These are phyloP conservation scores for Folsomia candida DNA, from an alignment of 2,888 invertebrate genomes.

Conservation along the genomic window DNA sequence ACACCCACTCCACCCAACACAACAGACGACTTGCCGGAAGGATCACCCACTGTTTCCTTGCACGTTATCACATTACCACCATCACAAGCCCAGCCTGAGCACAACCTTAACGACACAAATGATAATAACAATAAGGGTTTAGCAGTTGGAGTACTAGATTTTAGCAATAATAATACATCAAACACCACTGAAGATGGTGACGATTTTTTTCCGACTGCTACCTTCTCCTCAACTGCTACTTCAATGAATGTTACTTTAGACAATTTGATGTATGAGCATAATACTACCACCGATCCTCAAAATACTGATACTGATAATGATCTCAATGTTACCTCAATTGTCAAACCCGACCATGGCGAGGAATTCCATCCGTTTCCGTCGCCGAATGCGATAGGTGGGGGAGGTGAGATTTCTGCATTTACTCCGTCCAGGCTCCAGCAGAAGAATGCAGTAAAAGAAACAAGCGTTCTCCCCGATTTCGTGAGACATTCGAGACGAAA, in stretches of 20 bases:
- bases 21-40: not conserved
- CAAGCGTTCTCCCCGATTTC: not conserved
- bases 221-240: not conserved
- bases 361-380: too few species aligned
- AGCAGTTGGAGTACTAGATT: not conserved
- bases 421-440: not conserved
- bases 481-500: not conserved
- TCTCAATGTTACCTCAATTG: not conserved
- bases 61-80: not conserved
- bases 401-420: not conserved
- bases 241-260: not conserved
- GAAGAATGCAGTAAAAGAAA: not conserved
- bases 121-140: not conserved
- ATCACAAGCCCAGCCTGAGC: not conserved
- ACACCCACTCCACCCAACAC: constrained; percentile 27
- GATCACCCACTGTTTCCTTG: not conserved
- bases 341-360: not conserved
- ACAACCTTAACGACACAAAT: not conserved
- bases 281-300: not conserved
- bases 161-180: not conserved
- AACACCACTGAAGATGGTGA: not conserved
- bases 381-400: not conserved
- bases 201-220: not conserved
- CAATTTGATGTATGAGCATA: not conserved
- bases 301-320: not conserved